Conservation (phyloP, 2,797 vertebrate species). For the Falco concolor region DNA sequence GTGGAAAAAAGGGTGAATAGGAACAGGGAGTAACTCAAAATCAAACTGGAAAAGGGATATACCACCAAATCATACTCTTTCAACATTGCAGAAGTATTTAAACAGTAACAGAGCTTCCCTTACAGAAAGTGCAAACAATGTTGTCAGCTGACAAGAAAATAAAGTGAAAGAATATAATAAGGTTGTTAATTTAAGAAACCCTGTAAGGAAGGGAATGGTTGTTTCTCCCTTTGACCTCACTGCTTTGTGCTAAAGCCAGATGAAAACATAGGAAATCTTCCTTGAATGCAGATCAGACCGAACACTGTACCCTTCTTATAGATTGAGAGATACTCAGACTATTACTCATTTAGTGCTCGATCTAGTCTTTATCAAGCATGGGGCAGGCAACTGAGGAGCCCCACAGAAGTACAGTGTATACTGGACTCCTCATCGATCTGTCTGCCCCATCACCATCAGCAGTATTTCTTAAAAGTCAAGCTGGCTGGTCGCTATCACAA, state of each 20-base stretch:
- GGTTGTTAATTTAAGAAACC: neutral
- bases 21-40: neutral
- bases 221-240: neutral
- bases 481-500: neutral
- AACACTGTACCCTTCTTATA: neutral
- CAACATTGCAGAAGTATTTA: neutral
- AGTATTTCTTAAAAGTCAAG: neutral
- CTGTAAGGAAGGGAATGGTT: neutral
- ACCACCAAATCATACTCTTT: neutral
- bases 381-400: neutral
- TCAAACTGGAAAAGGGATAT: neutral
- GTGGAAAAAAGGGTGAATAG: neutral
- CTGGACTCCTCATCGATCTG: neutral
- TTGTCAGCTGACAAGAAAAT: neutral
- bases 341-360: neutral
- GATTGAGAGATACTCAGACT: neutral
- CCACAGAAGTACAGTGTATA: neutral
- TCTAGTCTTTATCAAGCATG: neutral
- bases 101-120: neutral
- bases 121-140: neutral
- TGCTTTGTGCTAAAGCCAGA: neutral
- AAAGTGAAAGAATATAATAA: neutral
- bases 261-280: neutral
- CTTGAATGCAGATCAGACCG: neutral
- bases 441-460: neutral